These are phyloP conservation scores for Stictocephala bisonia DNA, from an alignment of 2,888 invertebrate species.

Conservation along the genomic window DNA sequence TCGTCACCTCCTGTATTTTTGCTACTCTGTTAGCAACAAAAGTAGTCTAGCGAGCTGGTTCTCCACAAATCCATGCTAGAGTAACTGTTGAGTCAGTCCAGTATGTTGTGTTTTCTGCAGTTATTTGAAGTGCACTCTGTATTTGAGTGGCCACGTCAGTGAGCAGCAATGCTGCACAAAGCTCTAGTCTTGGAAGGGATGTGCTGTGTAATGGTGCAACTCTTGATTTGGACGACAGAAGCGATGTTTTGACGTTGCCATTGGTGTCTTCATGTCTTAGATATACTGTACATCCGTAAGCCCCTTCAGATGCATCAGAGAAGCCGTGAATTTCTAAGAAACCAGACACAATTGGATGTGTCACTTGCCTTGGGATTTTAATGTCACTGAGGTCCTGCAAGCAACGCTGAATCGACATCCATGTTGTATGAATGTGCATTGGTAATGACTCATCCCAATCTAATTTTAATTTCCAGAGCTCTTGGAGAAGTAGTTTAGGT, in stretches of 20 bases:
- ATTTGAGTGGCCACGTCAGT: neutral
- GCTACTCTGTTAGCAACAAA: slow-evolving; percentile 57
- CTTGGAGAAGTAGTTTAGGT: no score
- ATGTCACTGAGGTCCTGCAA: no score
- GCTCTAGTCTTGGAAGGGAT: slow-evolving; percentile 11
- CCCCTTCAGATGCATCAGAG: slow-evolving; percentile 7
- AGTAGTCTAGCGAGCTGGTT: slow-evolving; percentile 54
- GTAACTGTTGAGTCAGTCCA: slow-evolving; percentile 23
- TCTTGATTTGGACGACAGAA: slow-evolving; percentile 7
- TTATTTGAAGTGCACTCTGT: neutral
- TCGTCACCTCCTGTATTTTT: slow-evolving; percentile 49
- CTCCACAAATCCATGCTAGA: slow-evolving; percentile 32
- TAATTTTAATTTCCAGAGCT: no score
- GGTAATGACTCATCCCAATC: no score
- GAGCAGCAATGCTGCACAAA: slow-evolving; percentile 10
- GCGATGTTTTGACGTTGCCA: neutral
- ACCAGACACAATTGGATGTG: neutral
- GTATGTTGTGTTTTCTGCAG: neutral
- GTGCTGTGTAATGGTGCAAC: slow-evolving; percentile 17
- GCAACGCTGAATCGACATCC: no score
- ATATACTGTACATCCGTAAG: neutral
- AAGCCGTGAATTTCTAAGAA: slow-evolving; percentile 7
- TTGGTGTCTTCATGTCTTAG: slow-evolving; percentile 10
- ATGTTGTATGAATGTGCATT: no score
- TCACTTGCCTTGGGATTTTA: slow-evolving; percentile 14